Base-by-base conservation (phyloP, 2,888 invertebrate species). In the Drosophila greeni region DNA sequence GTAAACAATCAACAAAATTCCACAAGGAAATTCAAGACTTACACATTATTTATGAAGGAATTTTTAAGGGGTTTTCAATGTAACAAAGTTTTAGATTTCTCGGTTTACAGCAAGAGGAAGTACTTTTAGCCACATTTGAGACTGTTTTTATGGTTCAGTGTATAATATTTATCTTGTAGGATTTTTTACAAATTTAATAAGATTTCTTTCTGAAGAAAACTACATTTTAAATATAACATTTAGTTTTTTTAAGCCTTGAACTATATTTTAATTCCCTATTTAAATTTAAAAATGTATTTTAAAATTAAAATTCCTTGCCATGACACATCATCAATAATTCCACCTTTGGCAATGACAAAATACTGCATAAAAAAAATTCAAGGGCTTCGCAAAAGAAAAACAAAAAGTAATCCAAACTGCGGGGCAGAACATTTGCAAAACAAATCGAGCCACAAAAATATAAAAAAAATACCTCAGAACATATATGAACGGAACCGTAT, bases 401-500 rank as follows among this genome's bases (percentile, higher is more conserved):
- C 2, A 24, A 11, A n/a, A 33, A 23, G 9, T 1, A 29, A 29
- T 29, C 26, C 26, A 26, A 26, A 37, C 26, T 48, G 16, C 16
- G 18, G 11, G n/a, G 52, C 18, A 34, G 52, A 43, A 26, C 57
- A 82, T 70, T 70, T 69, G 75, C 78, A 77, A 76, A 75, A 69
- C 72, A 70, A 75, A 73, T 67, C 60, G 57, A 52, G 12, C 37
- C 16, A 49, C 23, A 61, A 20, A 58, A 14, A 61, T 23, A 33
- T 36, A 20, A 62, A 45, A 24, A 23, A 42, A 42, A 51, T 53
- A 54, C 16, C 24, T 26, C 20, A 52, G 47, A 43, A 53, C 23
- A 26, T 11, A 18, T 18, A 18, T 55, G 62, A 57, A 69, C 51
- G 36, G 58, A 82, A 72, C 78, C 78, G 61, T 78, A 81, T 80